A percentile compares a stretch with the other conserved stretches of the same genome.
These are phyloP conservation scores for Stylophora pistillata DNA, from an alignment of 64 coral and sea anemone species.

Conservation along the genomic window DNA sequence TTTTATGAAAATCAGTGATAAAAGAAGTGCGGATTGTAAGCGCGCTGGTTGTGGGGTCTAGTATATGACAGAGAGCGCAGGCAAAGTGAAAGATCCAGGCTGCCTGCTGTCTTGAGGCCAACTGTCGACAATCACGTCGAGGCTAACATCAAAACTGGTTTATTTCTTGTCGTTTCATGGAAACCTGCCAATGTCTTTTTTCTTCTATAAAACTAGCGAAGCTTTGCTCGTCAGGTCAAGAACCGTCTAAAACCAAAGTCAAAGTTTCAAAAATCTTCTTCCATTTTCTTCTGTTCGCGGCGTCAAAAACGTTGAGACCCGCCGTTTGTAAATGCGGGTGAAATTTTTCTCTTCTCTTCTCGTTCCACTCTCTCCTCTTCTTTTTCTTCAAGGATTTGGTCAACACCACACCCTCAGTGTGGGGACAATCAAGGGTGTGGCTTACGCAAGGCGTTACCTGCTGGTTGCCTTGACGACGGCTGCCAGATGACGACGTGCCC, in stretches of 20 bases:
- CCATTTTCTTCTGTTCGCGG: not conserved
- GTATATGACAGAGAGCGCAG: not conserved
- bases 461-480: conserved; percentile 36
- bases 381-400: conserved; percentile 10
- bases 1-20: no score
- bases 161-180: not conserved
- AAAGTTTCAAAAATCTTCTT: not conserved
- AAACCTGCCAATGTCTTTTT: not conserved
- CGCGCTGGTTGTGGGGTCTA: not conserved
- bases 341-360: conserved; percentile 23
- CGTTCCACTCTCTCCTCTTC: not conserved
- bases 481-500: conserved; percentile 56
- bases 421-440: conserved; percentile 35
- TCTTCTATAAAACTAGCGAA: conserved; percentile 10
- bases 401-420: conserved; percentile 29
- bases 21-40: not conserved
- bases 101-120: not conserved
- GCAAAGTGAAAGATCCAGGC: not conserved
- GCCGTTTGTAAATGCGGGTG: conserved; percentile 32
- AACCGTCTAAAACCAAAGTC: conserved; percentile 15
- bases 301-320: conserved; percentile 19
- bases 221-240: not conserved
- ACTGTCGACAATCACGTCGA: not conserved
- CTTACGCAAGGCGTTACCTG: conserved; percentile 40
- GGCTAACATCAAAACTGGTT: not conserved